Conservation (phyloP, 2,113 vertebrate genomes). For the Eurystomus gularis region DNA sequence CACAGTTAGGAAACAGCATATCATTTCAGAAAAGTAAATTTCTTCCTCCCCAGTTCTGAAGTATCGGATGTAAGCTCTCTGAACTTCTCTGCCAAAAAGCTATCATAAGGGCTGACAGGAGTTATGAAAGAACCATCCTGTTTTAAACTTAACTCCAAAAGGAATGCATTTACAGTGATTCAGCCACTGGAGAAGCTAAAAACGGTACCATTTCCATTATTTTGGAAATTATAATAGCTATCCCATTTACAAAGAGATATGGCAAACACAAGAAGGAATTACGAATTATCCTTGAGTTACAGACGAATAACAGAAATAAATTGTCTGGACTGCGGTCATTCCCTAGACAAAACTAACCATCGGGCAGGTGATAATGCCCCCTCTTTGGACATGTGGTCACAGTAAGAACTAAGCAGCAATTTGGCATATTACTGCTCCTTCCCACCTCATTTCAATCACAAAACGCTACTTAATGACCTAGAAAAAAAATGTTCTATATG, state of each 20-base stretch:
- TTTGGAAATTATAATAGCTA: background rate
- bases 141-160: slow-evolving; percentile 27
- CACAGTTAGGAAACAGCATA: background rate
- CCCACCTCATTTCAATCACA: background rate
- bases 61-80: background rate
- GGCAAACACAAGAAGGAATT: background rate
- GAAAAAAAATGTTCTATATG: background rate
- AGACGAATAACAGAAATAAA: background rate
- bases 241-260: background rate
- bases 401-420: background rate
- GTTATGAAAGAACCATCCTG: slow-evolving; percentile 15
- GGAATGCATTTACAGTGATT: background rate
- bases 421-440: background rate
- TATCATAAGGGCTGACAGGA: background rate
- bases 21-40: background rate
- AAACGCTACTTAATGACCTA: background rate
- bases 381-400: background rate
- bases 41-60: background rate
- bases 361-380: background rate
- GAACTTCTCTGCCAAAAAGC: slow-evolving; percentile 3
- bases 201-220: background rate
- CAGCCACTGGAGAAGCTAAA: background rate
- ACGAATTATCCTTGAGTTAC: background rate
- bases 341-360: background rate
- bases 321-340: background rate